A percentile compares a stretch with the other conserved stretches of the same genome.
These are phyloP conservation scores for Gasteruption jaculator DNA, from an alignment of 2,888 invertebrate genomes.

Conservation along the genomic window DNA sequence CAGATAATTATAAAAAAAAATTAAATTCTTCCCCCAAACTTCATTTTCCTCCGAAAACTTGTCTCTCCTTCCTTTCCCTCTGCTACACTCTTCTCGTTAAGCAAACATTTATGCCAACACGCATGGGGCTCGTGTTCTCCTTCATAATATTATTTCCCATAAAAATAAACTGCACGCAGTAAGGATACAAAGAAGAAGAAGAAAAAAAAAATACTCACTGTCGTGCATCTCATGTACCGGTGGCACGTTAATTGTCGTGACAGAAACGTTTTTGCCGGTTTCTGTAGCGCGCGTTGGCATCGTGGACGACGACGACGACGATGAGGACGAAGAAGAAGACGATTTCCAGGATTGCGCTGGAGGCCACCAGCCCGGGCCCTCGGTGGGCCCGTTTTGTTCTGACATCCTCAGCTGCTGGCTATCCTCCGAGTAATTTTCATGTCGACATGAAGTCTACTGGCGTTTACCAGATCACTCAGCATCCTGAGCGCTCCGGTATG, in stretches of 20 bases:
- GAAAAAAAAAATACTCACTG: constrained; percentile 35
- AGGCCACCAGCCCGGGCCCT: constrained; percentile 46
- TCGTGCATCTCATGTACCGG: constrained; percentile 60
- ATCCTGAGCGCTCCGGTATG: constrained; percentile 48
- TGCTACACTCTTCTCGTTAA: too few species aligned
- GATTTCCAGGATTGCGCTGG: constrained; percentile 42
- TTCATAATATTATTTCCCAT: constrained; percentile 2
- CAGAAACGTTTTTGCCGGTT: constrained; percentile 64
- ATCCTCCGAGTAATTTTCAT: constrained; percentile 17
- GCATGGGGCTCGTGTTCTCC: too few species aligned
- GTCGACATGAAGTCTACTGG: too few species aligned
- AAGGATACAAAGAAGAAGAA: constrained; percentile 6
- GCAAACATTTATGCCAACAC: too few species aligned
- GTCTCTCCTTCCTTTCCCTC: too few species aligned
- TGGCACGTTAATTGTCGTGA: constrained; percentile 75
- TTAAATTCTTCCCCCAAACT: too few species aligned
- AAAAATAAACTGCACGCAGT: constrained; percentile 1
- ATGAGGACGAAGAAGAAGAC: constrained; percentile 23
- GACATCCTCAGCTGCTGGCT: constrained; percentile 48
- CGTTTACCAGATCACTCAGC: constrained; percentile 39
- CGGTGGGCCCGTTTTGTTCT: constrained; percentile 48
- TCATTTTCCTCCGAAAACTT: too few species aligned
- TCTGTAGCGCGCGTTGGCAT: constrained; percentile 53
- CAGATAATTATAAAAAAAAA: too few species aligned
- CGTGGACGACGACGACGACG: constrained; percentile 39